Percentiles rank a stretch among this genome's conserved stretches.
These are phyloP conservation scores for Apamea anceps DNA, from an alignment of 2,888 invertebrate genomes.

Conservation along the genomic window DNA sequence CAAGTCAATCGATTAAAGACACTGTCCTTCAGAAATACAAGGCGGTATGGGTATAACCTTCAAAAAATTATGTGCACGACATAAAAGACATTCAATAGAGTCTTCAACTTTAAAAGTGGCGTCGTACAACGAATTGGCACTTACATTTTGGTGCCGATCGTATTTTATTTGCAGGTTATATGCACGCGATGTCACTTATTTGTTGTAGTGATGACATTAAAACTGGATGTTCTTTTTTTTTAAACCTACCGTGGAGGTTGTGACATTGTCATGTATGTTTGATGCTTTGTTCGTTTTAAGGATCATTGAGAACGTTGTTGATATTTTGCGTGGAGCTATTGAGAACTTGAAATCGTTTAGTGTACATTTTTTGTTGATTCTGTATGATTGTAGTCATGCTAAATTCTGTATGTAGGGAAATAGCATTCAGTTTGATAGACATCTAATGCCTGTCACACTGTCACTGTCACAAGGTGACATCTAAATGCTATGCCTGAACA, in stretches of 20 bases:
- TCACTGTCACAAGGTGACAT: neutral
- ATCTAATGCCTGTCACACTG: neutral
- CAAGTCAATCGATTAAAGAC: slow-evolving; percentile 14
- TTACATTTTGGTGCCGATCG: slow-evolving; percentile 71
- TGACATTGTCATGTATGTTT: neutral
- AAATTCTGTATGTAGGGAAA: no score
- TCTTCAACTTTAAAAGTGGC: slow-evolving; percentile 62
- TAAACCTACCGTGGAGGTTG: neutral
- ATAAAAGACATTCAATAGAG: slow-evolving; percentile 19
- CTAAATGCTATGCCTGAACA: neutral
- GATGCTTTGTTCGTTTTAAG: neutral
- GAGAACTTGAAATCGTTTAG: neutral
- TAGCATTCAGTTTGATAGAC: neutral
- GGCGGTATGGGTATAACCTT: slow-evolving; percentile 4
- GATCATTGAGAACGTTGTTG: neutral
- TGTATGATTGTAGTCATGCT: no score
- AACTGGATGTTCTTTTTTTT: neutral
- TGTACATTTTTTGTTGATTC: neutral
- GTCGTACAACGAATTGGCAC: slow-evolving; percentile 71
- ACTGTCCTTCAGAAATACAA: slow-evolving; percentile 13
- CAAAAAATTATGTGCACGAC: slow-evolving; percentile 26
- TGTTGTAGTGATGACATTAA: slow-evolving; percentile 26
- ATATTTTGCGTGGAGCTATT: no score
- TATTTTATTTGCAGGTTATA: slow-evolving; percentile 72
- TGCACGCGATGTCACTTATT: slow-evolving; percentile 74